Percentiles rank a stretch among this genome's conserved stretches.
phyloP scores from a whole-genome alignment of 1,140 invertebrate genomes.

The Amyelois transitella region DNA sequence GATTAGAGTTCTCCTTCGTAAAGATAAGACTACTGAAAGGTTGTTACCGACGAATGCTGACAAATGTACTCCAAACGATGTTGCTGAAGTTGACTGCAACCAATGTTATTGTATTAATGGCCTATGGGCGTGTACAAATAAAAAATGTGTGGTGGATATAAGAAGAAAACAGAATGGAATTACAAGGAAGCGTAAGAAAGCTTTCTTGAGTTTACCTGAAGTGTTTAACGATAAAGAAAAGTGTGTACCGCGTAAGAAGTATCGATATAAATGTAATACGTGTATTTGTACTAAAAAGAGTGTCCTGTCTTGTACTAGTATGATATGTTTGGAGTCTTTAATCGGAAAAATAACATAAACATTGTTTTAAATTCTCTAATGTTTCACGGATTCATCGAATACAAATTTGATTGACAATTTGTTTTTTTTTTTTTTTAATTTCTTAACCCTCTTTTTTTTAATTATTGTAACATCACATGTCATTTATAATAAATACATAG shows the following conservation, averaged over 20 bases:
- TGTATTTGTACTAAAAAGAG: conserved; percentile 42
- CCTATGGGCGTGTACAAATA: conserved; percentile 47
- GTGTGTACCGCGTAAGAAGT: conserved; percentile 44
- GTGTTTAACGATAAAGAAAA: conserved; percentile 14
- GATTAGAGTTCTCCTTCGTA: not conserved
- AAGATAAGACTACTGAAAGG: not conserved
- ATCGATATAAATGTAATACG: conserved; percentile 53
- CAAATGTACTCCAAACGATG: not conserved
- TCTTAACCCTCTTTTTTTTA: too few species aligned
- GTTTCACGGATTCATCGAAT: not conserved
- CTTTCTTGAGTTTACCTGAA: conserved; percentile 8
- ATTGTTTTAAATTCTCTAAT: too few species aligned
- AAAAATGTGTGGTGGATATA: conserved; percentile 14
- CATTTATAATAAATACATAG: too few species aligned
- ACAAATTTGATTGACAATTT: not conserved
- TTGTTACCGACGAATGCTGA: not conserved
- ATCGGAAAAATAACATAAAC: too few species aligned
- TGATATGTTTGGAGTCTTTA: conserved; percentile 32
- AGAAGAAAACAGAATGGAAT: not conserved
- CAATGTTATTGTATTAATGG: conserved; percentile 45
- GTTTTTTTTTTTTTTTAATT: not conserved
- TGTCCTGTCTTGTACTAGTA: conserved; percentile 43
- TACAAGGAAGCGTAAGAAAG: not conserved
- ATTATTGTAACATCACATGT: too few species aligned
- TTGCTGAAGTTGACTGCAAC: conserved; percentile 47